phyloP scores from a whole-genome alignment of 2,113 vertebrate genomes.

The Gallinago media region DNA sequence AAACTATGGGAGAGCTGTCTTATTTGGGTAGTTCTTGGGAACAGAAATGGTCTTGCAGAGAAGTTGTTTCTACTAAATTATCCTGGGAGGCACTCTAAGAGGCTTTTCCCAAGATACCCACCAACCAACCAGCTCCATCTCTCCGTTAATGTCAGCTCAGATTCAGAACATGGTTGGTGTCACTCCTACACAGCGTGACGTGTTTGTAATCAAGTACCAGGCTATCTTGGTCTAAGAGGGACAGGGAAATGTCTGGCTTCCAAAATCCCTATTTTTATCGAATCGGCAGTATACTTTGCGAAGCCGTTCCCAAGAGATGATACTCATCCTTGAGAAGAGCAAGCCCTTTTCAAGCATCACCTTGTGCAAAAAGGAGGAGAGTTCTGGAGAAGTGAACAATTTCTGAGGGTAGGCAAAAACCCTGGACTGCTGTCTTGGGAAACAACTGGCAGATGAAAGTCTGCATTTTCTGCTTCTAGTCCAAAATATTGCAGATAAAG shows the following conservation, averaged over 20 bases:
- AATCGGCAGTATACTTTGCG: neutral
- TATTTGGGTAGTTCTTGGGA: neutral
- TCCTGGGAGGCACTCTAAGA: neutral
- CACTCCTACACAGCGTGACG: neutral
- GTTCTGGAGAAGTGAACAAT: neutral
- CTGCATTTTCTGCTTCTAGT: neutral
- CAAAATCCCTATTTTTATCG: neutral
- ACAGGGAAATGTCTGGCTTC: neutral
- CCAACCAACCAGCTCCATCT: neutral
- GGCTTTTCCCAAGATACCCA: neutral
- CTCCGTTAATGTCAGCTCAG: neutral
- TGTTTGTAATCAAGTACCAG: neutral
- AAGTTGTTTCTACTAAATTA: neutral
- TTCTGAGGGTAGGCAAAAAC: rapidly evolving
- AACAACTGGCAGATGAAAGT: neutral
- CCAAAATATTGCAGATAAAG: neutral
- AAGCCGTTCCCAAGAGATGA: neutral
- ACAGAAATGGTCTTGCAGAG: neutral
- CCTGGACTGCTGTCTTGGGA: neutral
- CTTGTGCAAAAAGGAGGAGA: neutral
- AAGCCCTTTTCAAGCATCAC: neutral
- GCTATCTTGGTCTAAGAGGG: neutral
- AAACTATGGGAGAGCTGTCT: neutral
- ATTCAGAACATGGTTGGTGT: neutral
- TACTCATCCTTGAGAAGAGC: neutral